Evolutionary conservation across 2,797 vertebrate genomes (phyloP).

Genomic region (Arremon brunneinucha): DNA sequence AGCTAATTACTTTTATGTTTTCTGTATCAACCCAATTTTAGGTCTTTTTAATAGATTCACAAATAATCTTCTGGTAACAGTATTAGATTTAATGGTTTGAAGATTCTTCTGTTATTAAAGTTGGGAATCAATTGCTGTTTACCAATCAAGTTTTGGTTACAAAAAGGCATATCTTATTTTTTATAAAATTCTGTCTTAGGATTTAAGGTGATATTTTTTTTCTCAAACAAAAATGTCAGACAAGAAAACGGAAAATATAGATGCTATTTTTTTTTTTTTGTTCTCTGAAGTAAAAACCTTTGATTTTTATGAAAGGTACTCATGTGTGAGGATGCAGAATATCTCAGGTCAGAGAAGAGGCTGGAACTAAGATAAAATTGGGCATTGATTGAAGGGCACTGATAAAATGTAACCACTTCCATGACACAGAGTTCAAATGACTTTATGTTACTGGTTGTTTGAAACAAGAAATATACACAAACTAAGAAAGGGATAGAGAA

Average conservation of each 20-base stretch:
- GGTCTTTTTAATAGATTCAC: background rate
- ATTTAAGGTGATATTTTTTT: background rate
- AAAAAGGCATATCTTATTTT: background rate
- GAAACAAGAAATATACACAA: background rate
- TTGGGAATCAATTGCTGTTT: background rate
- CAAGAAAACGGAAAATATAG: background rate
- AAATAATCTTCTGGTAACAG: background rate
- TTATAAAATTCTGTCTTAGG: background rate
- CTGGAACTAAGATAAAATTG: background rate
- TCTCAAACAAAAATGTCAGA: background rate
- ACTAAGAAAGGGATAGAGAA: background rate
- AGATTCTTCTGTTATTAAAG: background rate
- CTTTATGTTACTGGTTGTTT: background rate
- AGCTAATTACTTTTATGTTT: conserved; percentile 5
- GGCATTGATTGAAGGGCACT: background rate
- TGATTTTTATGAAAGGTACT: background rate
- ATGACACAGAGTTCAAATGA: background rate
- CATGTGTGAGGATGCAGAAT: background rate
- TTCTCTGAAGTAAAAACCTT: background rate
- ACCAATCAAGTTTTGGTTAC: background rate
- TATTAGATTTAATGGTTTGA: background rate
- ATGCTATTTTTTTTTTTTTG: too few relatives aligned
- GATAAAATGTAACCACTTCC: background rate
- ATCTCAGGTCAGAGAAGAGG: background rate
- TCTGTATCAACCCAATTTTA: background rate